These are phyloP conservation scores for Diglossa cyanea DNA, from an alignment of 2,797 vertebrate genomes.

Conservation along the genomic window DNA sequence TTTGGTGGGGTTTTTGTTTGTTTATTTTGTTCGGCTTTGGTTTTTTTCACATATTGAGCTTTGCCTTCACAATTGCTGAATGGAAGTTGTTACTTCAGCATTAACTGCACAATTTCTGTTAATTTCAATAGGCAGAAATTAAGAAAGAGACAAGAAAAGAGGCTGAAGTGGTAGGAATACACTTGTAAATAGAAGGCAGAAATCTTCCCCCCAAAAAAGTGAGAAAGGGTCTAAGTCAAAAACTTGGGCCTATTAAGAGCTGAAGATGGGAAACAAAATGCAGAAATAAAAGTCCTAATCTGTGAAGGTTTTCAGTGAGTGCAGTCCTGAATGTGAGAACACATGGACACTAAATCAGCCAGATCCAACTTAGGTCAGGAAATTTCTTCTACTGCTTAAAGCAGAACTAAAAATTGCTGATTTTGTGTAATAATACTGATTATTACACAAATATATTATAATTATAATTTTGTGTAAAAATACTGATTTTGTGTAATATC, in stretches of 20 bases:
- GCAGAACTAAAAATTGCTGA: not conserved
- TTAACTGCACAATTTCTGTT: not conserved
- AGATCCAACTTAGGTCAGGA: not conserved
- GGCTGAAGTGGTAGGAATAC: not conserved
- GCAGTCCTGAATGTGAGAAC: not conserved
- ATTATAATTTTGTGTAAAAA: too few relatives aligned
- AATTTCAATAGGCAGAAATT: not conserved
- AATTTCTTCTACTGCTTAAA: not conserved
- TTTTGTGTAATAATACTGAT: not conserved
- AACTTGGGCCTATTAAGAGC: too few relatives aligned
- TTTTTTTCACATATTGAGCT: not conserved
- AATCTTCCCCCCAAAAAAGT: not conserved
- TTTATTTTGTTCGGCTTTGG: not conserved
- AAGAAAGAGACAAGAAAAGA: not conserved
- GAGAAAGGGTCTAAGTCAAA: not conserved
- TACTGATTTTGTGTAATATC: not conserved
- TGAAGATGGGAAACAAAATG: not conserved
- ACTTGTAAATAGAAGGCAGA: not conserved
- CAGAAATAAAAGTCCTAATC: not conserved
- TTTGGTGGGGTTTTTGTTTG: accelerated
- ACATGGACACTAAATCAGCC: not conserved
- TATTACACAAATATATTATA: too few relatives aligned
- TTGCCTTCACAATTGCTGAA: not conserved
- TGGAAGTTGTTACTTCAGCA: not conserved
- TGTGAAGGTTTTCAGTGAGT: not conserved